Percentiles rank a stretch among this genome's conserved stretches.
These are phyloP conservation scores for Trichonephila clavipes DNA, from an alignment of 1,140 invertebrate species.

Conservation along the genomic window DNA sequence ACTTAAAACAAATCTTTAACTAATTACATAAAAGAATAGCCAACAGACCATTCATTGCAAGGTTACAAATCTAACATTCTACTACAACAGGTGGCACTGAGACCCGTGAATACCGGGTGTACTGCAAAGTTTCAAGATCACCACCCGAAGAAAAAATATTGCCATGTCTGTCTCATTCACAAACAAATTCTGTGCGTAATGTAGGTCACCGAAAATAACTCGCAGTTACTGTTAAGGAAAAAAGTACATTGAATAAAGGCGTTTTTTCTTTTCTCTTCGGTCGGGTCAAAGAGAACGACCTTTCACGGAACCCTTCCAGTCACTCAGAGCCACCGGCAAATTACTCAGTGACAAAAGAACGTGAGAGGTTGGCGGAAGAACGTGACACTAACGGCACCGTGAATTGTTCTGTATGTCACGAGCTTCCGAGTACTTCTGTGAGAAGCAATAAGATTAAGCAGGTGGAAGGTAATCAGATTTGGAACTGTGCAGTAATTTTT, in stretches of 20 bases:
- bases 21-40: too few relatives aligned
- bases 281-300: constrained; percentile 65
- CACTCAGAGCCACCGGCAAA: background rate
- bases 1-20: too few relatives aligned
- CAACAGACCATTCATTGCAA: too few relatives aligned
- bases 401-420: constrained; percentile 14
- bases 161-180: background rate
- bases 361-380: background rate
- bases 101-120: background rate
- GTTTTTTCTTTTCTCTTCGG: background rate
- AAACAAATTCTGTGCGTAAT: background rate
- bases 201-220: constrained; percentile 17
- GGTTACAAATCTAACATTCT: too few relatives aligned
- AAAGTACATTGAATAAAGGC: background rate
- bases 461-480: background rate
- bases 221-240: background rate
- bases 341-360: background rate
- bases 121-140: background rate
- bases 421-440: background rate
- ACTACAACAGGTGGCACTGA: background rate
- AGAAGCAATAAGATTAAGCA: background rate
- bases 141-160: background rate
- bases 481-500: too few relatives aligned
- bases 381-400: background rate
- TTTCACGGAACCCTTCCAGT: constrained; percentile 54